Base-by-base conservation (phyloP, 2,888 invertebrate genomes). In the Callyntrura sp. region DNA sequence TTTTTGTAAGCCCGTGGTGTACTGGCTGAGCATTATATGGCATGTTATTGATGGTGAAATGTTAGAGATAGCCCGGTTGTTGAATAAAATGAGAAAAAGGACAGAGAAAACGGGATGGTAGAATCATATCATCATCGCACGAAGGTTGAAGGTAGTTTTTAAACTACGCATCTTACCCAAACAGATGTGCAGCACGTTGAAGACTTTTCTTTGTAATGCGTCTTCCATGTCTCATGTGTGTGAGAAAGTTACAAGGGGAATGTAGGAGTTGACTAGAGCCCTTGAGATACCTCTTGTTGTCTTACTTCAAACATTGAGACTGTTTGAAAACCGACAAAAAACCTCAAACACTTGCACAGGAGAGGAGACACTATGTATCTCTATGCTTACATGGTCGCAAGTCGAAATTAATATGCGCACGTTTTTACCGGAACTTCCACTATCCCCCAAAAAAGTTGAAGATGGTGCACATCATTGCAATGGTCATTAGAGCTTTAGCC, bases 21-120 rank as follows among this genome's bases (percentile, higher is more conserved):
- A 20, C 23, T 73, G 14, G 20, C 73, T 17, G 23, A 14, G 20
- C 4, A 14, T 78, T 51, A 14, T 78, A 23, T 73, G 65, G 28
- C 14, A n/a, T 35, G 65, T 65, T 65, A 65, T 79, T 14, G 60
- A 48, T 82, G 82, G 48, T 45, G 65, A 65, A 82, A 48, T 82
- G 82, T 23, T 17, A 48, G 8, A 20, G 73, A 28, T 28, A 35
- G 73, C 17, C 45, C 6, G 12, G 43, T 25, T 20, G 8, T 20
- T 20, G 62, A 62, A 4, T 23, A 62, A 62, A 62, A 23, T 28
- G 65, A 14, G 1, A n/a, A 3, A 17, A n/a, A 43, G 3, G 35
- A 25, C 25, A 28, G 23, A 43, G 43, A 43, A n/a, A 25, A 70
- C 8, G 43, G 8, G 2, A 17, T n/a, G 43, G 6, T 68, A 28